Percentiles rank a stretch among this genome's conserved stretches.
phyloP scores from a whole-genome alignment of 2,797 vertebrate genomes.

The Chelonia mydas region DNA sequence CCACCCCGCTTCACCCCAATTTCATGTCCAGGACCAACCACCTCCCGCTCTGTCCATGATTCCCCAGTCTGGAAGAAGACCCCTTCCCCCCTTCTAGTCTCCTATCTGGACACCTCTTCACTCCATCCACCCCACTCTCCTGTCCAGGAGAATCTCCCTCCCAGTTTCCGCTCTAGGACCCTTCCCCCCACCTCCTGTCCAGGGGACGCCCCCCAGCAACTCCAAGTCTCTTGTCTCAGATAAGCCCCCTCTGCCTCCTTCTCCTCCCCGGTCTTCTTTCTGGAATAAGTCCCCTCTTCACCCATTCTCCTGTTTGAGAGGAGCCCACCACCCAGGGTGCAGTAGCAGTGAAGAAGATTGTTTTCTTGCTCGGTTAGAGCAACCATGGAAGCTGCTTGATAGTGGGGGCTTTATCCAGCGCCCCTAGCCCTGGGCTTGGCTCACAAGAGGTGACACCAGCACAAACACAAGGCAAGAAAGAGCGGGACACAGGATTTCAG shows the following conservation, averaged over 20 bases:
- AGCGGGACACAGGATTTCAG: conserved; percentile 4
- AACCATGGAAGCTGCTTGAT: conserved; percentile 50
- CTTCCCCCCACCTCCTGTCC: not conserved
- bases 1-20: not conserved
- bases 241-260: not conserved
- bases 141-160: not conserved
- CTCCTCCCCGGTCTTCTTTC: not conserved
- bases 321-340: not conserved
- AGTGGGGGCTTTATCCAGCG: not conserved
- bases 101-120: not conserved
- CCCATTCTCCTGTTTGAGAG: not conserved
- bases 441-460: not conserved
- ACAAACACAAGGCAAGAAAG: not conserved
- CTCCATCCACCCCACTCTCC: not conserved
- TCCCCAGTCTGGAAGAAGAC: not conserved
- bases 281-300: not conserved
- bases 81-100: not conserved
- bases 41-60: not conserved
- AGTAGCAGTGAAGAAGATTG: conserved; percentile 8
- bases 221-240: not conserved
- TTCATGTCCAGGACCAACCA: not conserved
- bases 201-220: not conserved
- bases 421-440: conserved; percentile 39
- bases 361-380: conserved; percentile 59
- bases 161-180: not conserved